Base-by-base conservation (phyloP, 2,797 vertebrate species). In the Balearica regulorum region DNA sequence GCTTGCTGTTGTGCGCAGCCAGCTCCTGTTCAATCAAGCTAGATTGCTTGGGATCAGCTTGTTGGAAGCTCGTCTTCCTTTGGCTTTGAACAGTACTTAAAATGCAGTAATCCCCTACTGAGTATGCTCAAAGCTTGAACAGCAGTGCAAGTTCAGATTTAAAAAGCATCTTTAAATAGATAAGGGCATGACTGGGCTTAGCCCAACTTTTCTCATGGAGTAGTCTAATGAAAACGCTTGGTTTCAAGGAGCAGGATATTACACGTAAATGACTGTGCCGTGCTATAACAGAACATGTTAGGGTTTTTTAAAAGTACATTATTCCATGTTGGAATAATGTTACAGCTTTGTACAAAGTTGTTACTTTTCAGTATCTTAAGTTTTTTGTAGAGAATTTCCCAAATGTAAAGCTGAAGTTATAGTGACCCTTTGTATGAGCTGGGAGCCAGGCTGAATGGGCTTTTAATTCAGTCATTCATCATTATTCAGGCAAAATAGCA, bases 121-220 rank as follows among this genome's bases (percentile, higher is more conserved):
- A 95, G 92, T 82, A 71, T 49, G 61, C 84, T 93, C 75, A 92
- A 95, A 91, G 95, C 96, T 87, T 94, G 82, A 80, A 49, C n/a
- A 94, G 94, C 75, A 94, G 87, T 86, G 93, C 81, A 91, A 97
- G 80, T 92, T 94, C 69, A 78, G 91, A 94, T 96, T 97, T 97
- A 97, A 97, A 97, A 97, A 91, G 24, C 20, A 0, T 90, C 95
- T 97, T 96, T 97, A 98, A 98, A 97, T 97, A 97, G 93, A 93
- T 88, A 94, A 96, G 92, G 96, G 41, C 94, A 85, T 97, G 94
- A 91, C 90, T 96, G 69, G 60, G 66, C 57, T 97, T 95, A 96
- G 94, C 75, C 49, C 66, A 95, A 66, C 89, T 94, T 94, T 94
- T 97, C 95, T 92, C 33, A 29, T 87, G 58, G 73, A 94, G 81